Percentiles rank a stretch among this genome's conserved stretches.
phyloP scores from a whole-genome alignment of 2,797 vertebrate genomes.

The Pipistrellus pygmaeus region DNA sequence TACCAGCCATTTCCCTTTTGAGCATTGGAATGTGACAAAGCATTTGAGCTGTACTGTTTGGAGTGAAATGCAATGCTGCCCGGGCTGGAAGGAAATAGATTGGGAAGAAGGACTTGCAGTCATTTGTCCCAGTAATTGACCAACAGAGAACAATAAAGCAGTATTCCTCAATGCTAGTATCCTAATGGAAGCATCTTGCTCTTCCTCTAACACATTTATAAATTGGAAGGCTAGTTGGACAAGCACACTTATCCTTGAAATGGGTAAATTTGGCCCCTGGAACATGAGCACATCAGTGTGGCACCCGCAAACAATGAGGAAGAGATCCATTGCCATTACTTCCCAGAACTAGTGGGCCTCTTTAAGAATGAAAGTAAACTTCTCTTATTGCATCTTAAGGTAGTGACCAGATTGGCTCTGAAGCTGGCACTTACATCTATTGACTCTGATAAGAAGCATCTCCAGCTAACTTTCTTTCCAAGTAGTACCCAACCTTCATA shows the following conservation, averaged over 20 bases:
- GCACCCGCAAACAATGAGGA: slow-evolving; percentile 48
- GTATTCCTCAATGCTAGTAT: slow-evolving; percentile 36
- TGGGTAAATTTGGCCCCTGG: slow-evolving; percentile 58
- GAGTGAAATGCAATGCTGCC: slow-evolving; percentile 67
- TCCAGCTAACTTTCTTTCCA: slow-evolving; percentile 4
- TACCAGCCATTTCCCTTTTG: slow-evolving; percentile 80
- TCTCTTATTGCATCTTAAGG: background rate
- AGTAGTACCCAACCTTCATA: slow-evolving; percentile 17
- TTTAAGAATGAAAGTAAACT: slow-evolving; percentile 57
- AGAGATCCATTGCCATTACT: slow-evolving; percentile 60
- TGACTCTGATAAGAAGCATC: background rate
- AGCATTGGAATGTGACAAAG: slow-evolving; percentile 75
- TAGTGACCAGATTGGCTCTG: background rate
- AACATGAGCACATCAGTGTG: slow-evolving; percentile 23
- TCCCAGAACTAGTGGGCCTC: slow-evolving; percentile 40
- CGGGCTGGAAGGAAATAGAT: slow-evolving; percentile 68
- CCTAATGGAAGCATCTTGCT: slow-evolving; percentile 59
- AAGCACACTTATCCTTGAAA: slow-evolving; percentile 72
- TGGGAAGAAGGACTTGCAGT: slow-evolving; percentile 55
- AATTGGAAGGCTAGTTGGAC: slow-evolving; percentile 68
- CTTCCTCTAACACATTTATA: slow-evolving; percentile 67
- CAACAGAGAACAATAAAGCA: slow-evolving; percentile 60
- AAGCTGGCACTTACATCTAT: background rate
- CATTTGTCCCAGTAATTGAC: slow-evolving; percentile 73
- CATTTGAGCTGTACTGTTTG: slow-evolving; percentile 60